Base-by-base conservation (phyloP, 2,888 invertebrate genomes). In the Leucophora obtusa region DNA sequence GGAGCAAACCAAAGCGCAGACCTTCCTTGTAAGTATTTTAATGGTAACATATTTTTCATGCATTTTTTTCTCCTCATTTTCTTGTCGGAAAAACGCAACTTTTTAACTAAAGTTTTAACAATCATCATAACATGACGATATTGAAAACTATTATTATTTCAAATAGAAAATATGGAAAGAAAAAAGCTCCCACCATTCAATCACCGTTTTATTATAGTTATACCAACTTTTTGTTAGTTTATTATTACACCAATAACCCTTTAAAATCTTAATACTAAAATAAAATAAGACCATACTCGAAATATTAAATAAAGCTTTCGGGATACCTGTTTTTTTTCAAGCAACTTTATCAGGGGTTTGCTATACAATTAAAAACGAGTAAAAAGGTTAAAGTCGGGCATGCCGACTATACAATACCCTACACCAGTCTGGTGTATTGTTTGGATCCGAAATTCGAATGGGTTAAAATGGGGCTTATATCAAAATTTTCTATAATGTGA, bases 151-250 rank as follows among this genome's bases (percentile, higher is more conserved):
- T 18, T 68, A 24, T 56, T 78, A 66, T 69, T 70, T 66, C 59
- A 71, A 79, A 63, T 66, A 74, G 47, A 53, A 74, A 60, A 11
- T 0, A 33, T 47, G 51, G 15, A 28, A 62, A 33, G 54, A 21
- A 66, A 63, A 72, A 7, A 56, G 62, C 76, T 81, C 76, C 80
- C 80, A 76, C 76, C 76, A 81, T 72, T 76, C 33, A 77, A 77
- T 70, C 63, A 70, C 43, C 51, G 53, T 28, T 53, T 77, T 33
- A 21, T 15, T 63, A 65, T 51, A 70, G 47, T 70, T 65, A 56
- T 53, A 65, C 15, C 60, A 54, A 68, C 66, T 68, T 75, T 71
- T 58, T 76, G 63, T 51, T 70, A 28, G 15, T 54, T 51, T 15
- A 14, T 38, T 17, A 6, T 28, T 11, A 14, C 15, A 3, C 59